phyloP scores from a whole-genome alignment of 2,113 vertebrate genomes.

The Epinephelus fuscoguttatus region DNA sequence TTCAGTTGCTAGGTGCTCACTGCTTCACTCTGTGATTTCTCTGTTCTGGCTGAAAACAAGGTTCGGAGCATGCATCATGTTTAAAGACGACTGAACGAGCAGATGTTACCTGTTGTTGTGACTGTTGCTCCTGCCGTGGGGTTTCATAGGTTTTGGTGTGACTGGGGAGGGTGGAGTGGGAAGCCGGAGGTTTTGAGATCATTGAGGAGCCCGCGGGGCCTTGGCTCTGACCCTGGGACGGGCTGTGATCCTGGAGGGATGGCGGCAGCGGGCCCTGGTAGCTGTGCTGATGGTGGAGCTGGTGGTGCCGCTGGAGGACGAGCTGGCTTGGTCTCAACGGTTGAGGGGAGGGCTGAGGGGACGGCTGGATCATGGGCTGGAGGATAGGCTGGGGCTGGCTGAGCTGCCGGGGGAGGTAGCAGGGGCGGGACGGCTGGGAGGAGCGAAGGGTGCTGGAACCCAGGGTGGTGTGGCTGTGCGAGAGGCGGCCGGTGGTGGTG shows the following conservation, averaged over 20 bases:
- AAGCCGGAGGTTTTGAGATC: conserved; percentile 46
- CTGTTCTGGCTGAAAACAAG: not conserved
- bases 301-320: conserved; percentile 80
- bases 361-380: conserved; percentile 44
- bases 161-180: conserved; percentile 67
- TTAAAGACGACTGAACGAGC: not conserved
- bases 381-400: conserved; percentile 75
- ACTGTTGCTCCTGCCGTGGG: conserved; percentile 49
- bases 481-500: conserved; percentile 23
- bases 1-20: conserved; percentile 29
- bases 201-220: conserved; percentile 31
- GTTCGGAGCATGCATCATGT: not conserved
- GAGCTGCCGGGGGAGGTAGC: conserved; percentile 84
- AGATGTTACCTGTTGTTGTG: conserved; percentile 71
- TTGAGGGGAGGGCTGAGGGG: conserved; percentile 78
- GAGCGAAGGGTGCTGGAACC: conserved; percentile 62
- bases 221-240: conserved; percentile 42
- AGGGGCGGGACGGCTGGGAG: conserved; percentile 59
- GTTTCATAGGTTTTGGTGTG: conserved; percentile 70
- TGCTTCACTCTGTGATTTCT: not conserved
- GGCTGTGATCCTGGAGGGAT: conserved; percentile 62
- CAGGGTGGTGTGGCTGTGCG: conserved; percentile 56
- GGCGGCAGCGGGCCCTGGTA: conserved; percentile 79
- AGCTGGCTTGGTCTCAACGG: conserved; percentile 71
- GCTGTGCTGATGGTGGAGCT: conserved; percentile 82